Base-by-base conservation (phyloP, 2,888 invertebrate species). In the Dendrolimus houi region DNA sequence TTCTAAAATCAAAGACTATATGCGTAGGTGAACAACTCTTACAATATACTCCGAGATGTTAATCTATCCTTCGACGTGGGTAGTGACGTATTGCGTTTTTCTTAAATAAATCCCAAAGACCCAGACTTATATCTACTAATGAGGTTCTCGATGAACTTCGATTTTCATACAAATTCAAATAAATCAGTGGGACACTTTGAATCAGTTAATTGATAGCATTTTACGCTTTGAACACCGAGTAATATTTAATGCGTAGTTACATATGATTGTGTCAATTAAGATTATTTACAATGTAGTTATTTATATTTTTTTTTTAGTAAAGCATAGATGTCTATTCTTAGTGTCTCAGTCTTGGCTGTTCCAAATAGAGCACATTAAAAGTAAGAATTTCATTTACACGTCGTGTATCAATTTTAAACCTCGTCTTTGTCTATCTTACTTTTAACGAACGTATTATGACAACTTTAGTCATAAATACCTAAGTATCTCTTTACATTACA, bases 11-110 rank as follows among this genome's bases (percentile, higher is more conserved):
- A 29, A 29, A 29, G 29, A 29, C 29, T 29, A 29, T 29, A 65
- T 65, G 84, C 82, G 89, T 88, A 78, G 88, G 47, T 12, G 47
- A 47, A 47, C 9, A 10, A 10, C 47, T 12, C 47, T 29, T 29
- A 29, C 47, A 47, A 47, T 47, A 47, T 47, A 47, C 47, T 47
- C 12, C 7, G 71, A 85, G 83, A 85, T 85, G 84, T 80, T 81
- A 85, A 85, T 85, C 85, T 74, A 77, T 78, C 77, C 69, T 68
- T 70, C 73, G 72, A 75, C 79, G 83, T 80, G 84, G 89, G 88
- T 65, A 77, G 81, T 83, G 82, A 90, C 76, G 83, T 87, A 88
- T 87, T 68, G 75, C 69, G 73, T 74, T 77, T 81, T 80, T 79
- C 71, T 81, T 69, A 69, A 72, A 77, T 78, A 81, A 76, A 83